Conservation (phyloP, 2,113 vertebrate genomes). For the Varanus komodoensis region DNA sequence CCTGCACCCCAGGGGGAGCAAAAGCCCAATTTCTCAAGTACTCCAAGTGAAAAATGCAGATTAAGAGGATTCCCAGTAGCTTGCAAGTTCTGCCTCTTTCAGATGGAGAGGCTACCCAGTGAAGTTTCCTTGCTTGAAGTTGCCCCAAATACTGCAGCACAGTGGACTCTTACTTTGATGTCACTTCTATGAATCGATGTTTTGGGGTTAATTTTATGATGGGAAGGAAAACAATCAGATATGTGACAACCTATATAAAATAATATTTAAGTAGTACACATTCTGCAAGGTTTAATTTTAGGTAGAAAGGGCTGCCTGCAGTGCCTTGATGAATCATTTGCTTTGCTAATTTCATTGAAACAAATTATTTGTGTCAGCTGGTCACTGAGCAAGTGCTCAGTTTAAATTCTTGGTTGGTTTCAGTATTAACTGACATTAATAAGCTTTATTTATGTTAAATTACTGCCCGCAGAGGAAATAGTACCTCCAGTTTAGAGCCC, state of each 20-base stretch:
- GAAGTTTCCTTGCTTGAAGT: not conserved
- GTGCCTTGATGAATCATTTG: not conserved
- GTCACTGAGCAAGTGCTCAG: not conserved
- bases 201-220: not conserved
- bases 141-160: not conserved
- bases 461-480: not conserved
- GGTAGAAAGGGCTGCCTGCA: not conserved
- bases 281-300: not conserved
- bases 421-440: not conserved
- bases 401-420: not conserved
- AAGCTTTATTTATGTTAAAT: not conserved
- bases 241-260: not conserved
- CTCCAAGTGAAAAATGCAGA: not conserved
- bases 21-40: too few species aligned
- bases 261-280: not conserved
- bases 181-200: not conserved
- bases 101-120: not conserved
- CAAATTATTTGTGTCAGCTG: not conserved
- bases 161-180: not conserved
- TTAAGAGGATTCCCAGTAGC: not conserved
- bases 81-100: not conserved
- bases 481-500: not conserved
- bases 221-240: not conserved
- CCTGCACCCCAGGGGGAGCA: not conserved
- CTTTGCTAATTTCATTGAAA: not conserved